Conservation (phyloP, 2,888 invertebrate genomes). For the Pristionchus entomophagus region DNA sequence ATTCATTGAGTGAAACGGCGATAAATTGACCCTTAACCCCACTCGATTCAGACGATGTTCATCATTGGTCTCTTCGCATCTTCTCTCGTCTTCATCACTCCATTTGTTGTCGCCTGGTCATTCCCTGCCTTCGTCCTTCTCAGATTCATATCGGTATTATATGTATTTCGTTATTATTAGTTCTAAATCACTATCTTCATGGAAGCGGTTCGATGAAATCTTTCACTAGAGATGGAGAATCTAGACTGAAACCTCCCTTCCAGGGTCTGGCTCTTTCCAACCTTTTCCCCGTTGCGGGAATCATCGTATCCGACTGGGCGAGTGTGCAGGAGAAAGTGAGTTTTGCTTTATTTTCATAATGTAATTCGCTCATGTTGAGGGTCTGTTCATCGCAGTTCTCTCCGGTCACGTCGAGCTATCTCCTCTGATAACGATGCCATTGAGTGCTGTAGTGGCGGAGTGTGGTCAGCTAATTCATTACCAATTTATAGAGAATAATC, state of each 20-base stretch:
- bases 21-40: too few relatives aligned
- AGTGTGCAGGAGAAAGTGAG: neutral
- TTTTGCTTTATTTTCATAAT: neutral
- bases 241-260: too few relatives aligned
- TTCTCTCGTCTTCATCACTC: constrained; percentile 54
- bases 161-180: neutral
- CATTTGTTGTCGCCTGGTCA: constrained; percentile 55
- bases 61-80: constrained; percentile 55
- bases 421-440: constrained; percentile 66
- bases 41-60: constrained; percentile 52
- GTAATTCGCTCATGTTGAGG: constrained; percentile 51
- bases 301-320: constrained; percentile 63
- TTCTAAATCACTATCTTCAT: neutral
- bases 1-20: too few relatives aligned
- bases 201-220: too few relatives aligned
- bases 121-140: constrained; percentile 58
- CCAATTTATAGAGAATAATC: too few relatives aligned
- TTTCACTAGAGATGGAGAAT: too few relatives aligned
- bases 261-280: constrained; percentile 66
- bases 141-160: constrained; percentile 50
- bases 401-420: constrained; percentile 67
- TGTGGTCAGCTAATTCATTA: constrained; percentile 46
- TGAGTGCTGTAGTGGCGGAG: constrained; percentile 60
- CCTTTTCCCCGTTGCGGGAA: constrained; percentile 65
- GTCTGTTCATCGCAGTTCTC: constrained; percentile 64